Percentiles rank a stretch among this genome's conserved stretches.
phyloP scores from a whole-genome alignment of 2,888 invertebrate genomes.

The Ditylenchus weischeri region DNA sequence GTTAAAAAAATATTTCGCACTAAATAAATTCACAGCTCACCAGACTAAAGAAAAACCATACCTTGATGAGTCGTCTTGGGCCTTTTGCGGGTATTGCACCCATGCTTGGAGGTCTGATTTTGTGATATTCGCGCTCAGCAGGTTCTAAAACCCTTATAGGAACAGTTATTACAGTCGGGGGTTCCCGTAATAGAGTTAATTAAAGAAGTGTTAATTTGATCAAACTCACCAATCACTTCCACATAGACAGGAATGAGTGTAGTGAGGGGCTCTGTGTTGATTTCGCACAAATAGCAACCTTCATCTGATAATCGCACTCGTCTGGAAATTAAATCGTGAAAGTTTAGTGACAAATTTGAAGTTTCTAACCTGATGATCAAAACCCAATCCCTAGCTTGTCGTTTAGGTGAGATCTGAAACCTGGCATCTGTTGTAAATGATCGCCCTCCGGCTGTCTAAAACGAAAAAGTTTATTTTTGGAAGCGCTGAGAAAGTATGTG shows the following conservation, averaged over 20 bases:
- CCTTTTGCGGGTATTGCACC: no score
- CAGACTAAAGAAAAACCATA: no score
- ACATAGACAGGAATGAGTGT: conserved; percentile 53
- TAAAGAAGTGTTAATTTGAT: background rate
- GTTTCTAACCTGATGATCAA: conserved; percentile 44
- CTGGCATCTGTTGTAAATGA: conserved; percentile 52
- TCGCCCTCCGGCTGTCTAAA: conserved; percentile 51
- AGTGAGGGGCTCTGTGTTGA: conserved; percentile 53
- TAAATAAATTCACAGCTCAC: no score
- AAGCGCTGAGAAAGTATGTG: no score
- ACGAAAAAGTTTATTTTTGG: no score
- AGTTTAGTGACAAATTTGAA: background rate
- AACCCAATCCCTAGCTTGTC: conserved; percentile 48
- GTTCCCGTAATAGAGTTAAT: no score
- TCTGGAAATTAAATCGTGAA: conserved; percentile 31
- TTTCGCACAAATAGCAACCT: conserved; percentile 56
- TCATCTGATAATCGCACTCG: conserved; percentile 43
- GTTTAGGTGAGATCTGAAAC: conserved; percentile 48
- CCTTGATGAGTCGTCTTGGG: no score
- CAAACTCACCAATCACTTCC: conserved; percentile 38
- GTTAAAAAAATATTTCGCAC: no score
- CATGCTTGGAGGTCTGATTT: no score
- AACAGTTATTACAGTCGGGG: no score
- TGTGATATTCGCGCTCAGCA: no score
- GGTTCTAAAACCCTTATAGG: no score